phyloP scores from a whole-genome alignment of 2,113 vertebrate species.

The Phyllostomus discolor region DNA sequence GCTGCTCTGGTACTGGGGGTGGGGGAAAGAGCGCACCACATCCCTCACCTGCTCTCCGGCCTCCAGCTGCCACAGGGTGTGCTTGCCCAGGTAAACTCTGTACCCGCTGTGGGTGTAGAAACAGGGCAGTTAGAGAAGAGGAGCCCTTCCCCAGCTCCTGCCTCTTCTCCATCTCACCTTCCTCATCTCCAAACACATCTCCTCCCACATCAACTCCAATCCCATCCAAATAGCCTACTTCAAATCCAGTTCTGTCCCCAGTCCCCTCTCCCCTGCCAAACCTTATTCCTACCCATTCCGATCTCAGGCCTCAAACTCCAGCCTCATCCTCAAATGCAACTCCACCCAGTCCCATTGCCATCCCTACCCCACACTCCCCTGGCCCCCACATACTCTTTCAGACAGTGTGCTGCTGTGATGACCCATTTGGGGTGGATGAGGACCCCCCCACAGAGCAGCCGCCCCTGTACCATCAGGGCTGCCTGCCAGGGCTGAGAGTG shows the following conservation, averaged over 20 bases:
- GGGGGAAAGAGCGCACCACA: slow-evolving; percentile 37
- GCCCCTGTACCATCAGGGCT: slow-evolving; percentile 55
- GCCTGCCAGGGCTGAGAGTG: slow-evolving; percentile 78
- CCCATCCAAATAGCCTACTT: background rate
- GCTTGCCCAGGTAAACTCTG: slow-evolving; percentile 69
- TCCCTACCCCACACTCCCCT: background rate
- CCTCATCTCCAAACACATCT: background rate
- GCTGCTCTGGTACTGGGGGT: slow-evolving; percentile 62
- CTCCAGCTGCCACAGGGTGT: slow-evolving; percentile 46
- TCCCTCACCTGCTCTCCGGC: slow-evolving; percentile 47
- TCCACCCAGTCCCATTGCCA: background rate
- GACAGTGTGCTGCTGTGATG: slow-evolving; percentile 75
- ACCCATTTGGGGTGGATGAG: slow-evolving; percentile 79
- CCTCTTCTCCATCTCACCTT: too few species aligned
- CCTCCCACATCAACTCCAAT: background rate
- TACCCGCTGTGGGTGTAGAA: slow-evolving; percentile 40
- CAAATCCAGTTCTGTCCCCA: background rate
- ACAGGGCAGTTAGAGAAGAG: background rate
- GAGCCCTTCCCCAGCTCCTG: background rate
- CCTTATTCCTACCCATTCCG: background rate
- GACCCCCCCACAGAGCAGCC: slow-evolving; percentile 73
- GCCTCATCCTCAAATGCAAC: background rate
- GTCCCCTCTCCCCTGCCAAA: background rate
- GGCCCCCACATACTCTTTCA: slow-evolving; percentile 79
- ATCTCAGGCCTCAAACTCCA: too few species aligned